Conservation (phyloP, 1,140 invertebrate species). For the Drosophila melanica region DNA sequence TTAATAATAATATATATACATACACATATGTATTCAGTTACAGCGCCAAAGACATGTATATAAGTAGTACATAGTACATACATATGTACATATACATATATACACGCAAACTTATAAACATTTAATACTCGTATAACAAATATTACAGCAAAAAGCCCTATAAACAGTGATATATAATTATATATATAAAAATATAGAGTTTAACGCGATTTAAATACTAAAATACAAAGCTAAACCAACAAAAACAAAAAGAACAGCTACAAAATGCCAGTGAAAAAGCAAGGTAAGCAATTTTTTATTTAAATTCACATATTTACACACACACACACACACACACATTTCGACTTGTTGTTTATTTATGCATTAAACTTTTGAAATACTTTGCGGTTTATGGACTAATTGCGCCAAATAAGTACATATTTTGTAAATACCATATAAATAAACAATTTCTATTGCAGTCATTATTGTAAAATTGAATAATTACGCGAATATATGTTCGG, state of each 20-base stretch:
- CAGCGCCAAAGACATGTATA: conserved; percentile 3
- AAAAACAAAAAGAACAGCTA: conserved; percentile 44
- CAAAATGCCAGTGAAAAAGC: conserved; percentile 78
- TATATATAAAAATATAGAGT: conserved; percentile 1
- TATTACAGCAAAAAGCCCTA: conserved; percentile 15
- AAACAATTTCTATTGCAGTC: background rate
- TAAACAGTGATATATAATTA: conserved; percentile 30
- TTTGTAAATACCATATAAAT: background rate
- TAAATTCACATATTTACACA: background rate
- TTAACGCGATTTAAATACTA: conserved; percentile 33
- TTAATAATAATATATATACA: conserved; percentile 9
- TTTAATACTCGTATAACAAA: conserved; percentile 7
- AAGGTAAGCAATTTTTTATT: conserved; percentile 58
- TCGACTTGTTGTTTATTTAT: conserved; percentile 13
- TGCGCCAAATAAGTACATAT: conserved; percentile 11
- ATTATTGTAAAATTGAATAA: no score
- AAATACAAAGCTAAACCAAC: conserved; percentile 34
- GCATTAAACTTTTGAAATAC: background rate
- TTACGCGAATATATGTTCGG: background rate
- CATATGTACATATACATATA: conserved; percentile 8
- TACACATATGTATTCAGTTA: conserved; percentile 2
- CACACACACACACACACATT: no score
- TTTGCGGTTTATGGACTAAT: conserved; percentile 18
- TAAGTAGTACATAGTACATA: conserved; percentile 3
- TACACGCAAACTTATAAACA: background rate